Conservation (phyloP, 2,888 invertebrate species). For the Caprella mutica region DNA sequence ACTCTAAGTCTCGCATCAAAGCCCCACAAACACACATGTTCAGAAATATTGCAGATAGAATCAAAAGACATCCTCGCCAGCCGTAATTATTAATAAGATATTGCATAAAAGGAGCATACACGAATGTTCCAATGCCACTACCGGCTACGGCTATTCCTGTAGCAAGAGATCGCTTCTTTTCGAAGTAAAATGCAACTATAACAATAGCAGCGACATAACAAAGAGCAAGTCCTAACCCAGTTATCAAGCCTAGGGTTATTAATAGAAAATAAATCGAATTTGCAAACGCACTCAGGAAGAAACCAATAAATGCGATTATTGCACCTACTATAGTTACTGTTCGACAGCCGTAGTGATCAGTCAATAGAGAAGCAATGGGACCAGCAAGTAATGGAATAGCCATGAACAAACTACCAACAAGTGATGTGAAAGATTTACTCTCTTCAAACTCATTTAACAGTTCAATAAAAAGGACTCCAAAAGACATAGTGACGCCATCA, state of each 20-base stretch:
- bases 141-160: conserved; percentile 78
- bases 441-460: conserved; percentile 73
- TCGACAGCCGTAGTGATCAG: conserved; percentile 71
- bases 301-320: conserved; percentile 60
- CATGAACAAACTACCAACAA: conserved; percentile 82
- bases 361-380: conserved; percentile 70
- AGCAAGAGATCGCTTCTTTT: conserved; percentile 68
- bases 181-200: conserved; percentile 80
- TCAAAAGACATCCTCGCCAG: conserved; percentile 71
- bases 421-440: conserved; percentile 70
- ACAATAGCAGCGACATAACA: conserved; percentile 82
- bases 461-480: conserved; percentile 77
- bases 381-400: conserved; percentile 78
- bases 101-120: conserved; percentile 69
- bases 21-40: conserved; percentile 71
- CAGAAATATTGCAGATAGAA: conserved; percentile 65
- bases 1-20: conserved; percentile 73
- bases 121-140: conserved; percentile 75
- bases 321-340: conserved; percentile 66
- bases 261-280: conserved; percentile 65
- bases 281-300: conserved; percentile 59
- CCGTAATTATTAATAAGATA: conserved; percentile 60
- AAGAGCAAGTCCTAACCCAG: conserved; percentile 71
- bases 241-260: conserved; percentile 68
- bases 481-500: conserved; percentile 83